Evolutionary conservation across 1,140 invertebrate genomes (phyloP).

Genomic region (Onthophagus taurus): DNA sequence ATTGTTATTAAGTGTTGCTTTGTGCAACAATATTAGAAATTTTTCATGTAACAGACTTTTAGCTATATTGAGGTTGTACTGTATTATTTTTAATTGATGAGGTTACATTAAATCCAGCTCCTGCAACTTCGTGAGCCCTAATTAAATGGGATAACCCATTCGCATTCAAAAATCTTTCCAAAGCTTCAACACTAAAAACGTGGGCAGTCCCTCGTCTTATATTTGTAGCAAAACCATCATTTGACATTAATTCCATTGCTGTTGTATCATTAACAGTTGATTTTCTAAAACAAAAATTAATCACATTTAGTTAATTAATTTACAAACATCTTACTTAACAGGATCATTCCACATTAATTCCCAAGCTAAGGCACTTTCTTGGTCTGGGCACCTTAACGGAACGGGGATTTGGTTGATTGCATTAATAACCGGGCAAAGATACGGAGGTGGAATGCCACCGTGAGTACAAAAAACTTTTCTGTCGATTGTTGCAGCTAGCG

Average conservation of each 20-base stretch:
- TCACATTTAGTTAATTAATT: neutral
- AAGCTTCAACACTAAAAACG: conserved; percentile 56
- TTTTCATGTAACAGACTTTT: no score
- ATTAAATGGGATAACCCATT: conserved; percentile 60
- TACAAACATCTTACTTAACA: conserved; percentile 41
- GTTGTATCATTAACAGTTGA: conserved; percentile 39
- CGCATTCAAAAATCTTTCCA: conserved; percentile 52
- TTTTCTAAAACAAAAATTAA: conserved; percentile 17
- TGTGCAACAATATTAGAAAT: no score
- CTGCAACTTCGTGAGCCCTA: conserved; percentile 62
- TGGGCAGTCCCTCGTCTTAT: conserved; percentile 58
- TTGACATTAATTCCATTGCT: conserved; percentile 44
- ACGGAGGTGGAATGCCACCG: conserved; percentile 62
- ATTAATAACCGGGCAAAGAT: conserved; percentile 43
- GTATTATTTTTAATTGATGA: no score
- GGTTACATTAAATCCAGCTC: conserved; percentile 59
- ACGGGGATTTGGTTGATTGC: conserved; percentile 53
- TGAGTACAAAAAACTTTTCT: conserved; percentile 59
- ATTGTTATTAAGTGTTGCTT: neutral
- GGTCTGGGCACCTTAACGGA: conserved; percentile 52
- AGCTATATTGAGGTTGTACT: no score
- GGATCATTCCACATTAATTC: conserved; percentile 74
- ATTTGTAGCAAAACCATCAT: conserved; percentile 62
- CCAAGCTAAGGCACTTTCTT: conserved; percentile 59
- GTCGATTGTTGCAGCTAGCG: conserved; percentile 60